A percentile compares a stretch with the other conserved stretches of the same genome.
These are phyloP conservation scores for Rhamphomyia laevipes DNA, from an alignment of 2,888 invertebrate genomes.

Conservation along the genomic window DNA sequence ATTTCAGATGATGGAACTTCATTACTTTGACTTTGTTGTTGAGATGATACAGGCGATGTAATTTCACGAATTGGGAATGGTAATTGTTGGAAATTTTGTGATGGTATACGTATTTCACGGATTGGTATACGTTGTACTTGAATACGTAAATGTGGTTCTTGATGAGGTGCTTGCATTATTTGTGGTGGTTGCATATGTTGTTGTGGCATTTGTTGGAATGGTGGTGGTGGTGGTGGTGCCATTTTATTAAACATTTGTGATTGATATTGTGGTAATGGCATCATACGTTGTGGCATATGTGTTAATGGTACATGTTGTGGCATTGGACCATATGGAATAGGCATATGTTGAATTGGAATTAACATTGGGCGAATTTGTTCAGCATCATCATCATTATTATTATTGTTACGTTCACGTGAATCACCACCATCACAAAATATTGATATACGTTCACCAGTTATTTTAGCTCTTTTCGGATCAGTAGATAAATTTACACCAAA, in stretches of 20 bases:
- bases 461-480: slow-evolving; percentile 56
- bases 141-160: slow-evolving; percentile 38
- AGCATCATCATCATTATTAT: slow-evolving; percentile 30
- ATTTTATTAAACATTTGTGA: slow-evolving; percentile 13
- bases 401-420: slow-evolving; percentile 25
- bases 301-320: slow-evolving; percentile 45
- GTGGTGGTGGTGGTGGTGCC: slow-evolving; percentile 25
- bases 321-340: slow-evolving; percentile 40
- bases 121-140: slow-evolving; percentile 41
- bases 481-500: slow-evolving; percentile 57
- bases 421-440: slow-evolving; percentile 77
- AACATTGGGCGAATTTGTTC: slow-evolving; percentile 37
- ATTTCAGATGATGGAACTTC: not conserved
- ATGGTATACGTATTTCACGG: slow-evolving; percentile 32
- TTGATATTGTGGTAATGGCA: slow-evolving; percentile 26
- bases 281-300: slow-evolving; percentile 36
- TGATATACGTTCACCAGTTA: slow-evolving; percentile 76
- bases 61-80: slow-evolving; percentile 27
- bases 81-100: slow-evolving; percentile 1
- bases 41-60: slow-evolving; percentile 21
- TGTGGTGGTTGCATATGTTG: slow-evolving; percentile 36
- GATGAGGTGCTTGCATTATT: slow-evolving; percentile 39
- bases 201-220: slow-evolving; percentile 36
- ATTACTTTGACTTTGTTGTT: slow-evolving; percentile 12
- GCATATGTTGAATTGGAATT: slow-evolving; percentile 37